Percentiles rank a stretch among this genome's conserved stretches.
Conservation (phyloP, 2,888 invertebrate genomes). For the Pseudolycoriella hygida region DNA sequence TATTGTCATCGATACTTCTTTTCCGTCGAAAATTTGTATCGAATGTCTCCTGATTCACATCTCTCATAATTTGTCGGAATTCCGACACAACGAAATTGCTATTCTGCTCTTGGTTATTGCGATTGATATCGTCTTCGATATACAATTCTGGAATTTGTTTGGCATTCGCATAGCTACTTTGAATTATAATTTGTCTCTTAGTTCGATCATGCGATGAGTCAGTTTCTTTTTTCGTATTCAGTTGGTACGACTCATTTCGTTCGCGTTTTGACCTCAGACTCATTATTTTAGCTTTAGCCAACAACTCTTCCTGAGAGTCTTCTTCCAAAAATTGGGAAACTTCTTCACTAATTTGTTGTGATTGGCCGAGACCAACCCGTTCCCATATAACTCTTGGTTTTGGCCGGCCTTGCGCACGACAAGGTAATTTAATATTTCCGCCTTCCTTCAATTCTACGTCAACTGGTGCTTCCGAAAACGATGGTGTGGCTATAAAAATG, state of each 20-base stretch:
- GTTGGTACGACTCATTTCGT: not conserved
- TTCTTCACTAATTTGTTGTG: not conserved
- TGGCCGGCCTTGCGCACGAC: slow-evolving; percentile 14
- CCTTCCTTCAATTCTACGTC: slow-evolving; percentile 15
- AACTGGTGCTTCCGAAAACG: slow-evolving; percentile 16
- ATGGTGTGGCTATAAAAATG: slow-evolving; percentile 13
- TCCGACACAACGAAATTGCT: slow-evolving; percentile 6
- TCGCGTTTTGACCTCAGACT: slow-evolving; percentile 15
- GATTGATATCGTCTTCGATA: not conserved
- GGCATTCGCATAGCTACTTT: not conserved
- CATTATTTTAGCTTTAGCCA: slow-evolving; percentile 17
- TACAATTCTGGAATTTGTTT: slow-evolving; percentile 6
- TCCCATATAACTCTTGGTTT: slow-evolving; percentile 7
- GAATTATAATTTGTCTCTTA: not conserved
- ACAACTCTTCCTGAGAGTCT: slow-evolving; percentile 18
- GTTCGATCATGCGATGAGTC: not conserved
- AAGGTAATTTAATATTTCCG: slow-evolving; percentile 15
- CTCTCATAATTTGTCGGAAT: slow-evolving; percentile 7
- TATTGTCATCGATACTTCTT: slow-evolving; percentile 2
- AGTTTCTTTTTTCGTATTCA: not conserved
- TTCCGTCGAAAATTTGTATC: slow-evolving; percentile 5
- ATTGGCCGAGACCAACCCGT: not conserved
- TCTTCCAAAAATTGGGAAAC: slow-evolving; percentile 19
- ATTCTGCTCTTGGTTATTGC: not conserved
- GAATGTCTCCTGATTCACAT: slow-evolving; percentile 5